These are phyloP conservation scores for Margarornis squamiger DNA, from an alignment of 2,797 vertebrate genomes.

Conservation along the genomic window DNA sequence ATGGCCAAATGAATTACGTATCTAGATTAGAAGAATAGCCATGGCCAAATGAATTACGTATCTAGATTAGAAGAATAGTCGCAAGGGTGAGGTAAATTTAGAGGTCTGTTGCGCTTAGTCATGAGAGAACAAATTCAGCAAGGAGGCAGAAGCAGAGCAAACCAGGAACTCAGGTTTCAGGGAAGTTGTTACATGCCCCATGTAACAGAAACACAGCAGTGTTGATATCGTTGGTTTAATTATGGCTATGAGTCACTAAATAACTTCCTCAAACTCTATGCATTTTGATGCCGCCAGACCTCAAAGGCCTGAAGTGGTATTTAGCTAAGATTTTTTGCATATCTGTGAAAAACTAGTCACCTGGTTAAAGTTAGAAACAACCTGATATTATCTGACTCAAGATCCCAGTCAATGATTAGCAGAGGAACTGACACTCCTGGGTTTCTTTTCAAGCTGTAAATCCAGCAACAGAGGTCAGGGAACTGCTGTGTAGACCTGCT, in stretches of 20 bases:
- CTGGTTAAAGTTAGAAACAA: neutral
- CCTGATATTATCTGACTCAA: neutral
- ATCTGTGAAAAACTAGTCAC: neutral
- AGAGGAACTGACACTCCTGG: neutral
- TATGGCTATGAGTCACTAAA: neutral
- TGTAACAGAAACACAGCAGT: neutral
- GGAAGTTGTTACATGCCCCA: neutral
- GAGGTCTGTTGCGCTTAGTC: neutral
- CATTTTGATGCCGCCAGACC: neutral
- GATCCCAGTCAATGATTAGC: neutral
- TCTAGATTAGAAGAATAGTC: neutral
- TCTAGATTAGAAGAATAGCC: neutral
- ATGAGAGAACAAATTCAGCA: neutral
- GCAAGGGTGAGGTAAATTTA: neutral
- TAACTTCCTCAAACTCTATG: rapidly evolving
- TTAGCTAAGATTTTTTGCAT: neutral
- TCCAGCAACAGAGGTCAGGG: neutral
- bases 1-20: neutral
- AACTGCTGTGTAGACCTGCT: neutral
- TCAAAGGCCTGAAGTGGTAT: neutral
- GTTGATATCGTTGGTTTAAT: neutral
- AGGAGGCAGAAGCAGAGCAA: neutral
- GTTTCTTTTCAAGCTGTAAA: neutral
- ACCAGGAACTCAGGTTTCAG: neutral
- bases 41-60: neutral